Evolutionary conservation across 2,113 vertebrate genomes (phyloP).

Genomic region (Paramormyrops kingsleyae): DNA sequence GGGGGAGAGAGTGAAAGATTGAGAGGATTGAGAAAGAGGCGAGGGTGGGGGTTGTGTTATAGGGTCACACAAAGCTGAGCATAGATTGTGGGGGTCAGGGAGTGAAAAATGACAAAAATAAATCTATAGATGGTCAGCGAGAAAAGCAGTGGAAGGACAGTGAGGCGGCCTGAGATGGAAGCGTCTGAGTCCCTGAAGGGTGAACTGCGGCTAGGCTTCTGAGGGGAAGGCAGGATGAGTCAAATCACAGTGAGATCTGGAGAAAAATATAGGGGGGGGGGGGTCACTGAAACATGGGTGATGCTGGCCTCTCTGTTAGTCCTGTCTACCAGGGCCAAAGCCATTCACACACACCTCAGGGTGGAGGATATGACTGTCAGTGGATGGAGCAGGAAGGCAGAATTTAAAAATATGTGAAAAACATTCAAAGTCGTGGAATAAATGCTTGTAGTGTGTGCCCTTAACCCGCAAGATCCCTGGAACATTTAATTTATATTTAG

Average conservation of each 20-base stretch:
- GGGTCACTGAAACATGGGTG: neutral
- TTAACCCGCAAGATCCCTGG: neutral
- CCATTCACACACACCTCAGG: neutral
- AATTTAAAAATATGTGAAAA: neutral
- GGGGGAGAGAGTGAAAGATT: slow-evolving; percentile 35
- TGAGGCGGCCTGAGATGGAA: neutral
- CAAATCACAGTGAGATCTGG: neutral
- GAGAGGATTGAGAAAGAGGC: slow-evolving; percentile 34
- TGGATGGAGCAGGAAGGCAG: neutral
- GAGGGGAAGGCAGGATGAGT: neutral
- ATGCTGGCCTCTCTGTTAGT: neutral
- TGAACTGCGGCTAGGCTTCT: neutral
- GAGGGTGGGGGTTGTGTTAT: slow-evolving; percentile 33
- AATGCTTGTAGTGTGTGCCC: neutral
- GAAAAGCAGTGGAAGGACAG: slow-evolving; percentile 24
- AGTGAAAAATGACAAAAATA: slow-evolving; percentile 40
- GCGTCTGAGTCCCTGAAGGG: neutral
- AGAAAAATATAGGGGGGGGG: neutral
- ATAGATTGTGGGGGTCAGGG: slow-evolving; percentile 45
- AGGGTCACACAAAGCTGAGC: slow-evolving; percentile 48
- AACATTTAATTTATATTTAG: neutral
- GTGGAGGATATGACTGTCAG: neutral
- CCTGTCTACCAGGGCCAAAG: neutral
- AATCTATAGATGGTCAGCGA: slow-evolving; percentile 38
- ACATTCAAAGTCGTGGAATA: neutral